These are phyloP conservation scores for Acrocyrtus sp. DNA, from an alignment of 2,888 invertebrate species.

Conservation along the genomic window DNA sequence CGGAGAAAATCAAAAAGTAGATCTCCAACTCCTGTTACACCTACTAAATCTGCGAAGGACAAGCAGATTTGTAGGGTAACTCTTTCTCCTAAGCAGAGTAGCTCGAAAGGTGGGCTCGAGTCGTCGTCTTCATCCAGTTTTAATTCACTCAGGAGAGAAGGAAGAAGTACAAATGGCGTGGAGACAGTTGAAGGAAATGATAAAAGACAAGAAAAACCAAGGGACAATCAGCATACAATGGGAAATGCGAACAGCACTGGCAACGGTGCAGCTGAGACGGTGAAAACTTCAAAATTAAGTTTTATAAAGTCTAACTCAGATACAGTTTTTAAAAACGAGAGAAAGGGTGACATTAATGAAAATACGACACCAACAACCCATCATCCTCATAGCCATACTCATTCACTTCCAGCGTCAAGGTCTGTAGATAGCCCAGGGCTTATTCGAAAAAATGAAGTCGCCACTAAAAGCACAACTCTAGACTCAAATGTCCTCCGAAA, in stretches of 20 bases:
- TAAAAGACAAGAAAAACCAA: no score
- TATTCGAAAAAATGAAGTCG: conserved; percentile 3
- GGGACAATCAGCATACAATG: conserved; percentile 20
- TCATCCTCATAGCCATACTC: no score
- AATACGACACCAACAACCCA: conserved; percentile 12
- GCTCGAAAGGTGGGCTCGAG: no score
- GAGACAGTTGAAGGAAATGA: neutral
- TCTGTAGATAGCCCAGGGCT: conserved; percentile 17
- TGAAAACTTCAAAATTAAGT: conserved; percentile 15
- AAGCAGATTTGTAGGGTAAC: conserved; percentile 35
- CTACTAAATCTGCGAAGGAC: conserved; percentile 9
- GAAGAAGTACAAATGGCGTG: neutral
- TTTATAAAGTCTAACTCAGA: conserved; percentile 25
- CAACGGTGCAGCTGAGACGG: conserved; percentile 11
- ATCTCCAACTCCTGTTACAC: conserved; percentile 1
- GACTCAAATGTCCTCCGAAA: conserved; percentile 12
- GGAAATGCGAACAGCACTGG: conserved; percentile 38
- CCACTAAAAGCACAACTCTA: neutral
- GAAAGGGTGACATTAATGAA: conserved; percentile 25
- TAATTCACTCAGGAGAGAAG: conserved; percentile 1
- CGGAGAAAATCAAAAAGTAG: neutral
- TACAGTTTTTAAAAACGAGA: conserved; percentile 10
- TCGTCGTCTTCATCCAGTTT: no score
- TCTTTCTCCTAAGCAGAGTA: conserved; percentile 25
- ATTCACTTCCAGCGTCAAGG: no score